phyloP scores from a whole-genome alignment of 2,113 vertebrate genomes.

The Oncorhynchus clarkii region DNA sequence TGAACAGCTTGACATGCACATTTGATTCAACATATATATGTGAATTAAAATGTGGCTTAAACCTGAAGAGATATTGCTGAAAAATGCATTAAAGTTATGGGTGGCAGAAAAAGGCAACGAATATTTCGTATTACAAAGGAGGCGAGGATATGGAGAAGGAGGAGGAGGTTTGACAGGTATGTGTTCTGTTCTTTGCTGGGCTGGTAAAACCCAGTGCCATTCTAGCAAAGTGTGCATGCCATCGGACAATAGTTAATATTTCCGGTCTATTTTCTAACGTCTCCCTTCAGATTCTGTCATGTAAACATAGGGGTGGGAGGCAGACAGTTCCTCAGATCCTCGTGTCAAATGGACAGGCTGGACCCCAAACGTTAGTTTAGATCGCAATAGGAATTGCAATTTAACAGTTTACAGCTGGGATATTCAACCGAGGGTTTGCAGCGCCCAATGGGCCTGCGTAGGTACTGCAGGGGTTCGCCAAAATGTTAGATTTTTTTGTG shows the following conservation, averaged over 20 bases:
- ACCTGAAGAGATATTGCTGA: conserved; percentile 93
- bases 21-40: conserved; percentile 26
- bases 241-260: too few relatives aligned
- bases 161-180: conserved; percentile 90
- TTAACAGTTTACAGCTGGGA: not conserved
- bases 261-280: too few relatives aligned
- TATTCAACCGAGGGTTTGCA: too few relatives aligned
- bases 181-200: not conserved
- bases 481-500: too few relatives aligned
- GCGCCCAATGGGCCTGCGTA: too few relatives aligned
- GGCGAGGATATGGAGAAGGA: conserved; percentile 90
- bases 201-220: too few relatives aligned
- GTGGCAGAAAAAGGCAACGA: conserved; percentile 89
- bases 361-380: not conserved
- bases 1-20: conserved; percentile 57
- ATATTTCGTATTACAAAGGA: conserved; percentile 91
- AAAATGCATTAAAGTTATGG: conserved; percentile 95
- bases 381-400: not conserved
- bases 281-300: too few relatives aligned
- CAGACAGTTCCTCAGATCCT: not conserved
- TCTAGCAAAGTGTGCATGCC: too few relatives aligned
- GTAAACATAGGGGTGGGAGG: too few relatives aligned
- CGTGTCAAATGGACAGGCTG: not conserved
- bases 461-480: too few relatives aligned
- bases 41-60: conserved; percentile 85